phyloP scores from a whole-genome alignment of 2,113 vertebrate genomes.

The Ochotona princeps region DNA sequence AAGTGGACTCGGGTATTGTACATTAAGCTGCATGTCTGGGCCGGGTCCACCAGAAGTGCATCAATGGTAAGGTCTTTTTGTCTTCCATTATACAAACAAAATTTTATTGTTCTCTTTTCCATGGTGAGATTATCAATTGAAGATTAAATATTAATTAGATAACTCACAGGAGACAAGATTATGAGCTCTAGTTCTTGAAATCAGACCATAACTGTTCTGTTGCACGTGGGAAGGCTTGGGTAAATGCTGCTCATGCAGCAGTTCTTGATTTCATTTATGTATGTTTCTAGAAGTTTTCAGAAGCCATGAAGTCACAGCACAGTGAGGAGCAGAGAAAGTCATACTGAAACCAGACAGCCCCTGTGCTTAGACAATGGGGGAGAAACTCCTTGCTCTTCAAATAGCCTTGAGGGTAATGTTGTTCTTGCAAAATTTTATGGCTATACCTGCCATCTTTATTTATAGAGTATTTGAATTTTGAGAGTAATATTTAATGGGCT shows the following conservation, averaged over 20 bases:
- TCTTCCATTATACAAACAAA: slow-evolving; percentile 60
- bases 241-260: slow-evolving; percentile 16
- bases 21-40: neutral
- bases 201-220: slow-evolving; percentile 57
- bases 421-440: neutral
- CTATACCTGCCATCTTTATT: neutral
- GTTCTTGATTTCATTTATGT: slow-evolving; percentile 26
- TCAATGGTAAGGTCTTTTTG: neutral
- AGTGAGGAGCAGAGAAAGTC: neutral
- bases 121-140: slow-evolving; percentile 65
- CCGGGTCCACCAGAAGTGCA: neutral
- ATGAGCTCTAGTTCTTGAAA: slow-evolving; percentile 59
- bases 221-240: slow-evolving; percentile 46
- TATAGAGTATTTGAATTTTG: slow-evolving; percentile 15
- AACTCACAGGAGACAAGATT: slow-evolving; percentile 54
- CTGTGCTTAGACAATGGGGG: slow-evolving; percentile 17
- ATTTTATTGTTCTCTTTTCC: slow-evolving; percentile 60
- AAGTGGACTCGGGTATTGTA: neutral
- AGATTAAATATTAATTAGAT: slow-evolving; percentile 76
- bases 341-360: neutral
- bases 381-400: slow-evolving; percentile 6
- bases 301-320: slow-evolving; percentile 22
- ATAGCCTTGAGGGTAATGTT: neutral
- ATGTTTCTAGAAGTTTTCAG: slow-evolving; percentile 39
- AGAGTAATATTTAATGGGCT: slow-evolving; percentile 6